phyloP scores from a whole-genome alignment of 2,113 vertebrate genomes.

The Sturnus vulgaris region DNA sequence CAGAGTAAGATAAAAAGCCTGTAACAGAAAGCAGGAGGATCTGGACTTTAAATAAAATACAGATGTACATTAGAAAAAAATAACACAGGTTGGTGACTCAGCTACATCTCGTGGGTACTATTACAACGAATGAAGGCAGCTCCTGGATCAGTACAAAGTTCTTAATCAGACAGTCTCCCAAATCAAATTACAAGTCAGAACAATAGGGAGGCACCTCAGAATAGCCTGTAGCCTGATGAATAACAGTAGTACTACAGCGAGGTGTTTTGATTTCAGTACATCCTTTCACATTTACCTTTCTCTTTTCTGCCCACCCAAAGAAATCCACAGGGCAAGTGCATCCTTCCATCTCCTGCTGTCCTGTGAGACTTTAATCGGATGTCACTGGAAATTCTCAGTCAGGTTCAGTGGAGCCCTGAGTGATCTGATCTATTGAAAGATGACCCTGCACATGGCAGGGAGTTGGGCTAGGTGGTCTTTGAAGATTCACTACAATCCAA shows the following conservation, averaged over 20 bases:
- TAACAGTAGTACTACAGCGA: not conserved
- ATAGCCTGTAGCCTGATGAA: not conserved
- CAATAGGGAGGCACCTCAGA: not conserved
- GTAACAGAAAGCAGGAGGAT: conserved; percentile 56
- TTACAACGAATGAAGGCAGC: conserved; percentile 37
- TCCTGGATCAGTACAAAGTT: conserved; percentile 10
- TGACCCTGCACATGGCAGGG: not conserved
- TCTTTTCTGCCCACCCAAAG: not conserved
- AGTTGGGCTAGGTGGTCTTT: not conserved
- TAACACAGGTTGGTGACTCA: conserved; percentile 43
- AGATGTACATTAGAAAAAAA: conserved; percentile 45
- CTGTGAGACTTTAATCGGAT: accelerated
- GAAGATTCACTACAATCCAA: not conserved
- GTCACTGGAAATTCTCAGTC: not conserved
- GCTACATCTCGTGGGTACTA: conserved; percentile 13
- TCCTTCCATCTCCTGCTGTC: not conserved
- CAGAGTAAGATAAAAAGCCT: conserved; percentile 53
- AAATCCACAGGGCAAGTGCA: not conserved
- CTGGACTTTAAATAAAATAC: conserved; percentile 57
- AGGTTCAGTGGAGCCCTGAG: not conserved
- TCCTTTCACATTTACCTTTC: not conserved
- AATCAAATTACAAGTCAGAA: conserved; percentile 40
- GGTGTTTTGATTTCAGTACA: not conserved
- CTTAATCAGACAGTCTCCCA: conserved; percentile 21
- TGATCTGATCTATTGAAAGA: not conserved